A percentile compares a stretch with the other conserved stretches of the same genome.
Conservation (phyloP, 1,140 invertebrate genomes). For the Hesperophylax magnus region DNA sequence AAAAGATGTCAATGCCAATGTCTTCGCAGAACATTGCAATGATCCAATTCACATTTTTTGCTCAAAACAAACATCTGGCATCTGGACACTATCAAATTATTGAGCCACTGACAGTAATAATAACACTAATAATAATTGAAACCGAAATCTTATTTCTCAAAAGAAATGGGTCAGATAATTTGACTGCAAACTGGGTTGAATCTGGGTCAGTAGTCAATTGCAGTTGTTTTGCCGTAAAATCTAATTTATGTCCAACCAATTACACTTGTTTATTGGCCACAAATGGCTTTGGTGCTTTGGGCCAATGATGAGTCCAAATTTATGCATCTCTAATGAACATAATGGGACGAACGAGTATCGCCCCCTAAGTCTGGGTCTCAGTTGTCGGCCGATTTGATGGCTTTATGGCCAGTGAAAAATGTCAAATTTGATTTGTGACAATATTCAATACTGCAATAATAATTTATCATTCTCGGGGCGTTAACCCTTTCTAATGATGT, state of each 20-base stretch:
- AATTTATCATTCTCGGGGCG: too few species aligned
- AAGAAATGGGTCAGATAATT: constrained; percentile 13
- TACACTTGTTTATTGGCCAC: constrained; percentile 10
- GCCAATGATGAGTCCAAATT: neutral
- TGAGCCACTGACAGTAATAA: neutral
- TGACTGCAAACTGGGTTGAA: constrained; percentile 16
- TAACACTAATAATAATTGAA: neutral
- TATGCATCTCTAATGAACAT: neutral
- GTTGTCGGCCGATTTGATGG: too few species aligned
- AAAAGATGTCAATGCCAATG: too few species aligned
- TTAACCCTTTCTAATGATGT: too few species aligned
- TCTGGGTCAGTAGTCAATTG: constrained; percentile 12
- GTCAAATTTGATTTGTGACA: too few species aligned
- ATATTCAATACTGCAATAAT: too few species aligned
- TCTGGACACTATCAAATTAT: neutral
- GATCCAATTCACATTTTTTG: too few species aligned
- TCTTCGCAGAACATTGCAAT: too few species aligned
- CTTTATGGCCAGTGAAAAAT: too few species aligned
- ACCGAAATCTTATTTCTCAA: neutral
- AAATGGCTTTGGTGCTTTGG: neutral
- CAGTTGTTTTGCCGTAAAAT: constrained; percentile 12
- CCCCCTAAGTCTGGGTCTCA: neutral
- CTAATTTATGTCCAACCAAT: constrained; percentile 23
- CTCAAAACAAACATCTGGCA: neutral
- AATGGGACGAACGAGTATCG: neutral